Base-by-base conservation (phyloP, 2,888 invertebrate genomes). In the Polyommatus icarus region DNA sequence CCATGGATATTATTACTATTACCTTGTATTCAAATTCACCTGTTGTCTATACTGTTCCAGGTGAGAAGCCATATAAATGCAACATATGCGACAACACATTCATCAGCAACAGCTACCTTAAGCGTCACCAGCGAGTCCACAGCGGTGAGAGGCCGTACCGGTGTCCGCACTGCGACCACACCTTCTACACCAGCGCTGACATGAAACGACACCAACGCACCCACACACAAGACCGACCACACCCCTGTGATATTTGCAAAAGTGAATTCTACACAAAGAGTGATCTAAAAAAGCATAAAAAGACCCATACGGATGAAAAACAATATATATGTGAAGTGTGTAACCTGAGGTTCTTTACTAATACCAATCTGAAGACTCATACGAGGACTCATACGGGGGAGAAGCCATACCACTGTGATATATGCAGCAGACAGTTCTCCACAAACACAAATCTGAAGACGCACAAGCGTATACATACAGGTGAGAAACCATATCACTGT, bases 101-200 rank as follows among this genome's bases (percentile, higher is more conserved):
- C 75, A 50, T 75, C 18, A 75, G 75, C 75, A 75, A 75, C 75
- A 75, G 75, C 29, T 75, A 75, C 54, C 54, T 75, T 4, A 75
- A 75, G 18, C 50, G 75, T 0, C 75, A 75, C 75, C 18, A 15
- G 29, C 50, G 75, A 15, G n/a, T 29, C 2, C 75, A 75, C 75
- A 75, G 50, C 18, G 75, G 75, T 4, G 75, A 75, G 18, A 24
- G 75, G 0, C 75, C 75, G 15, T 54, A 75, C 75, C 50, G 18
- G 32, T 75, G 75, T 18, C 54, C 10, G 7, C 24, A 20, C 36
- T 75, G 75, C 29, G 50, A 18, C 18, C 75, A 75, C 75, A 29
- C 18, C 7, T 75, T 75, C 54, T 75, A 50, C 50, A 75, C 29
- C 18, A 24, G 50, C 75, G 50, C 50, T 3, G 75, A 75, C 54